A percentile compares a stretch with the other conserved stretches of the same genome.
Conservation (phyloP, 2,888 invertebrate species). For the Brachyptera risi region DNA sequence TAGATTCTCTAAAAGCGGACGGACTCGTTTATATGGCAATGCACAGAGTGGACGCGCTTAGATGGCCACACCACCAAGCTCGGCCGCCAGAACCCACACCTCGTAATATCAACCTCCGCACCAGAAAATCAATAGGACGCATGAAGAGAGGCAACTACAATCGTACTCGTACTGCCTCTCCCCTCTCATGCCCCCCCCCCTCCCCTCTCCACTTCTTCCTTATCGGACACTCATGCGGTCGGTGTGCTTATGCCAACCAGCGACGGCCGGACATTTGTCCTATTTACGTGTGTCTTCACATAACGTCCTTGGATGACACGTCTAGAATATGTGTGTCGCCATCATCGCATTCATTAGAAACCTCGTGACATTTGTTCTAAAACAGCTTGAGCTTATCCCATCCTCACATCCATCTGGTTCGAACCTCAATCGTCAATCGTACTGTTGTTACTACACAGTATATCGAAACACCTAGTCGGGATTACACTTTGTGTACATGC, state of each 20-base stretch:
- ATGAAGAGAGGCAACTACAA: background rate
- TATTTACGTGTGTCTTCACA: background rate
- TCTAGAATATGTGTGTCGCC: background rate
- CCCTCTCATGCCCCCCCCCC: background rate
- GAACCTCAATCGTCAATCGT: too few relatives aligned
- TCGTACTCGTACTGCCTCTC: background rate
- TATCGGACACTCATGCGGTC: background rate
- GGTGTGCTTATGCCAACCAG: too few relatives aligned
- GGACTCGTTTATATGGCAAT: background rate
- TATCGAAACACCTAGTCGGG: too few relatives aligned
- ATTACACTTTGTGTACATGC: too few relatives aligned
- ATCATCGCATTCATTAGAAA: too few relatives aligned
- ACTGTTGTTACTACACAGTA: too few relatives aligned
- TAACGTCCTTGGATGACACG: background rate
- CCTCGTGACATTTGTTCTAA: background rate
- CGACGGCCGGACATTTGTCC: background rate
- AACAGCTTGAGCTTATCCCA: background rate
- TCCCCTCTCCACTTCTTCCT: background rate
- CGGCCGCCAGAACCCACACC: background rate
- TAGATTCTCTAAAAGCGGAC: background rate
- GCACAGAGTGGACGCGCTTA: background rate
- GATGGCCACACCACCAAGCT: background rate
- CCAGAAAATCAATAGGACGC: slow-evolving; percentile 4
- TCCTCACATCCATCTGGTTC: background rate
- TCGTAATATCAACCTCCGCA: background rate